Base-by-base conservation (phyloP, 2,113 vertebrate species). In the Hymenochirus boettgeri region DNA sequence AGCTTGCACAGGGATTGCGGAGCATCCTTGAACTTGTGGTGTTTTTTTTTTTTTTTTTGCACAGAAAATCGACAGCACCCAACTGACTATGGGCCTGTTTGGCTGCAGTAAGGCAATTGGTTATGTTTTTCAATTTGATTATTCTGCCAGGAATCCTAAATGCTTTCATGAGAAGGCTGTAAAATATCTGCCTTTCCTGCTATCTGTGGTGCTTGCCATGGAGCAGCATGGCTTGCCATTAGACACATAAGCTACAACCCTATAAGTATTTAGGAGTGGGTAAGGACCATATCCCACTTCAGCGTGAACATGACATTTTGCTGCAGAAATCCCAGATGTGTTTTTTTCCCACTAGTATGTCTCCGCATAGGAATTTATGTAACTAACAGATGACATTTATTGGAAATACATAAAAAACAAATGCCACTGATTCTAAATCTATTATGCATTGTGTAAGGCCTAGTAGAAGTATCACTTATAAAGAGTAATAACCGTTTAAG, bases 231-330 rank as follows among this genome's bases (percentile, higher is more conserved):
- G 63, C 39, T 78, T 71, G 73, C 73, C 76, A 73, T 71, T 79
- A 23, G 76, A 77, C 80, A 69, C 62, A 64, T 74, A 79, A 64
- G 80, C 80, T 83, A 80, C 61, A 64, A 42, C 18, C 79, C 77
- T 67, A 76, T 74, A 82, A 79, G 74, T 72, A 72, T 65, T 70
- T 74, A 73, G 82, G 77, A 82, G 75, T 81, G 71, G 72, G 75
- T 77, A 73, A 77, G 71, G 79, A 77, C 70, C 80, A 73, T 70
- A 74, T 71, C 65, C 48, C 71, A 17, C 62, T 18, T 24, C 9
- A 6, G 19, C 29, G 37, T 27, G 22, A 26, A 12, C 33, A 35
- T 1, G 33, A 3, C 33, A 35, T 35, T 11, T 59, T 42, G 24
- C 57, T 26, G 5, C 17, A 12, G 9, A 42, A 42, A 11, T 55